Conservation (phyloP, 2,888 invertebrate genomes). For the Orchesella flavescens region DNA sequence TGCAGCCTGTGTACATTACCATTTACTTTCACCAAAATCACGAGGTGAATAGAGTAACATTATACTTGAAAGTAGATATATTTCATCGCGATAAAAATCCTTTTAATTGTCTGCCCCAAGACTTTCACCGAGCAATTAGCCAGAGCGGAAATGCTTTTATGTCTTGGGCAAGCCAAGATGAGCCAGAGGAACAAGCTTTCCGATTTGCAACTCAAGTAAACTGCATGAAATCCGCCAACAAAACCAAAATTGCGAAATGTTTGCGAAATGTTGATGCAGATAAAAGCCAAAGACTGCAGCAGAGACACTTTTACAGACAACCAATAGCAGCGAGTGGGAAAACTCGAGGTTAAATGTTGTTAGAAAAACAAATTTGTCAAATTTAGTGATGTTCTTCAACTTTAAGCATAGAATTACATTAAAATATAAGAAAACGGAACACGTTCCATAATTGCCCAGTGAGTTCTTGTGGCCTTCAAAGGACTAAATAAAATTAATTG, state of each 20-base stretch:
- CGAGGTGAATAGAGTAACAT: constrained; percentile 28
- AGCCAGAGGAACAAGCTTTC: constrained; percentile 57
- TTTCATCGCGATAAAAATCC: too few species aligned
- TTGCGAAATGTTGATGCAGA: constrained; percentile 47
- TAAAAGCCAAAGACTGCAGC: constrained; percentile 50
- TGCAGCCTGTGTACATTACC: constrained; percentile 39
- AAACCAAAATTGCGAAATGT: constrained; percentile 47
- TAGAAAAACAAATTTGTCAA: too few species aligned
- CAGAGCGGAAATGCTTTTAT: constrained; percentile 62
- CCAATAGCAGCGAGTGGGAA: too few species aligned
- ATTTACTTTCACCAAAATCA: constrained; percentile 44
- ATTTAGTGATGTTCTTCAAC: too few species aligned
- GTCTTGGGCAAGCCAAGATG: constrained; percentile 54
- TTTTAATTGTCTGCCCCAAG: constrained; percentile 14
- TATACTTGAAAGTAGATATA: background rate
- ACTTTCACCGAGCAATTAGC: constrained; percentile 59
- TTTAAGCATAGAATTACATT: too few species aligned
- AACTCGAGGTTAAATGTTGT: too few species aligned
- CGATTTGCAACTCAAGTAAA: constrained; percentile 46
- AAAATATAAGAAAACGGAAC: too few species aligned
- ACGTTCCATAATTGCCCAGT: too few species aligned
- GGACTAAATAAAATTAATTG: too few species aligned
- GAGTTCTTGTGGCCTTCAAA: too few species aligned
- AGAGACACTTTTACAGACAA: too few species aligned
- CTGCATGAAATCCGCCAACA: constrained; percentile 39